Percentiles rank a stretch among this genome's conserved stretches.
phyloP scores from a whole-genome alignment of 2,113 vertebrate species.

The Peromyscus californicus region DNA sequence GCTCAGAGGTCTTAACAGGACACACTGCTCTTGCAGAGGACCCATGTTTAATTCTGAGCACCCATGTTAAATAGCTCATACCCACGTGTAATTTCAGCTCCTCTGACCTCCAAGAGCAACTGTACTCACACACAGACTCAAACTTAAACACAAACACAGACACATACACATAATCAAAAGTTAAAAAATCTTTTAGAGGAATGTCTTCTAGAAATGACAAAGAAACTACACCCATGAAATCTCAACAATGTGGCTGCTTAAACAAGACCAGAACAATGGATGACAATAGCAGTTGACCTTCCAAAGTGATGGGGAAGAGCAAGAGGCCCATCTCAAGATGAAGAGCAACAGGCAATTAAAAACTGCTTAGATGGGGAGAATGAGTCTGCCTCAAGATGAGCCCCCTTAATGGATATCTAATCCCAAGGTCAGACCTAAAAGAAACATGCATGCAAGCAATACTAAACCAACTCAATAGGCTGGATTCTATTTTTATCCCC shows the following conservation, averaged over 20 bases:
- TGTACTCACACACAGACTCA: too few species aligned
- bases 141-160: not conserved
- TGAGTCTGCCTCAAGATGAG: not conserved
- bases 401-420: not conserved
- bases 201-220: not conserved
- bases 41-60: not conserved
- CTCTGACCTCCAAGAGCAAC: not conserved
- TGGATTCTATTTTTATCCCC: not conserved
- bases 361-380: not conserved
- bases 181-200: not conserved
- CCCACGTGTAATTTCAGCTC: not conserved
- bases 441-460: not conserved
- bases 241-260: not conserved
- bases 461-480: not conserved
- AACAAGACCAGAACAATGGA: not conserved
- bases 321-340: not conserved
- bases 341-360: not conserved
- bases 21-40: not conserved
- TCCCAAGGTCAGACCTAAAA: not conserved
- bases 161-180: not conserved
- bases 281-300: not conserved
- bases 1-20: not conserved
- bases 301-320: not conserved
- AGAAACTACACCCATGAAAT: not conserved
- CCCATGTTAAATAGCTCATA: not conserved